Base-by-base conservation (phyloP, 2,888 invertebrate species). In the Periphyllus acericola region DNA sequence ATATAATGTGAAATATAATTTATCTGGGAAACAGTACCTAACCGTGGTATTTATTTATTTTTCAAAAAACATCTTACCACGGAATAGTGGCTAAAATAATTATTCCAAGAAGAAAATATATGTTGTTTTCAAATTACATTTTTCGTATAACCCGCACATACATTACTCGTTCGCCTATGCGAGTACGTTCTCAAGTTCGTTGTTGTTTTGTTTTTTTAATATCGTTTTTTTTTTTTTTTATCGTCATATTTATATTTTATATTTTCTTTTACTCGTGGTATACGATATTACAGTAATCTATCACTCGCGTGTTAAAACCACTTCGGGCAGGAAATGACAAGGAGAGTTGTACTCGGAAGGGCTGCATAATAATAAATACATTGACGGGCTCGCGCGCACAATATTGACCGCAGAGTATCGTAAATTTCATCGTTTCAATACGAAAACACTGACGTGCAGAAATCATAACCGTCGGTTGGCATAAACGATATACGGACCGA, bases 371-470 rank as follows among this genome's bases (percentile, higher is more conserved):
- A 80, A 80, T 68, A 81, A 72, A 46, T 68, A 81, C 17, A 68
- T 40, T 46, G 81, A 81, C 68, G 32, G 21, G 40, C 66, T 21
- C 1, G 34, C 25, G 52, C 71, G 25, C 52, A 52, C 71, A 72
- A 52, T 82, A 82, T 66, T 71, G 82, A 71, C 40, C 82, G 21
- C 82, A 40, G 3, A 32, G 46, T 71, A 40, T 81, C 40, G 68
- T 81, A 40, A 68, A 80, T 66, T 60, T 80, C 34, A 66, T 66
- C 60, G 60, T 81, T 81, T 68, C 81, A 32, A 82, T 71, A 34
- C 52, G 72, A 34, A 82, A n/a, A 72, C 71, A 82, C 71, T 52
- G 71, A 82, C 82, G 8, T 8, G 25, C 32, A 32, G n/a, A 34
- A 71, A 82, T 82, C 82, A 52, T 52, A 17, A 52, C 71, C 34